Conservation (phyloP, 1,140 invertebrate genomes). For the Platyscapa corneri region DNA sequence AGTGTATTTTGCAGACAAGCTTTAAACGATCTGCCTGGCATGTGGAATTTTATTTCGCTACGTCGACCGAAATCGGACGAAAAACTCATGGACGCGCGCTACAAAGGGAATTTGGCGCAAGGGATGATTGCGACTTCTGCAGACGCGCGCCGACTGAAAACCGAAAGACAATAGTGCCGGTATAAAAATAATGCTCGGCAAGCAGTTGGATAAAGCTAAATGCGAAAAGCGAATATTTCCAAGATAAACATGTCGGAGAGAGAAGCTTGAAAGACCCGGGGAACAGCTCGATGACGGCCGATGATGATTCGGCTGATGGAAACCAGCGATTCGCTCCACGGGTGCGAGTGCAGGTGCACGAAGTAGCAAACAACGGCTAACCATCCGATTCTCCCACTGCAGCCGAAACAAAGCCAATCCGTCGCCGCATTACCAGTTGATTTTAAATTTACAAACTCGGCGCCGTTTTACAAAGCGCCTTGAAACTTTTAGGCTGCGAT, state of each 20-base stretch:
- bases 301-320: neutral
- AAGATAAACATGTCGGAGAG: neutral
- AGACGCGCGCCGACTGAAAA: too few relatives aligned
- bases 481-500: too few relatives aligned
- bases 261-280: neutral
- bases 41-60: conserved; percentile 18
- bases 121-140: neutral
- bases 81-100: neutral
- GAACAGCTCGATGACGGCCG: too few relatives aligned
- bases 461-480: too few relatives aligned
- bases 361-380: too few relatives aligned
- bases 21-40: neutral
- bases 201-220: neutral
- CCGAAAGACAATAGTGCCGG: neutral
- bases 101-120: neutral
- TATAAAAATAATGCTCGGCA: neutral
- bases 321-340: neutral
- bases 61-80: neutral
- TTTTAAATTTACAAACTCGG: too few relatives aligned
- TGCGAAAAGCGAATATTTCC: neutral
- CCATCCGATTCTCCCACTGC: too few relatives aligned
- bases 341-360: too few relatives aligned
- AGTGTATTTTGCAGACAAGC: neutral
- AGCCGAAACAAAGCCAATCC: too few relatives aligned
- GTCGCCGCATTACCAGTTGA: too few relatives aligned